These are phyloP conservation scores for Latheticus oryzae DNA, from an alignment of 2,888 invertebrate genomes.

Conservation along the genomic window DNA sequence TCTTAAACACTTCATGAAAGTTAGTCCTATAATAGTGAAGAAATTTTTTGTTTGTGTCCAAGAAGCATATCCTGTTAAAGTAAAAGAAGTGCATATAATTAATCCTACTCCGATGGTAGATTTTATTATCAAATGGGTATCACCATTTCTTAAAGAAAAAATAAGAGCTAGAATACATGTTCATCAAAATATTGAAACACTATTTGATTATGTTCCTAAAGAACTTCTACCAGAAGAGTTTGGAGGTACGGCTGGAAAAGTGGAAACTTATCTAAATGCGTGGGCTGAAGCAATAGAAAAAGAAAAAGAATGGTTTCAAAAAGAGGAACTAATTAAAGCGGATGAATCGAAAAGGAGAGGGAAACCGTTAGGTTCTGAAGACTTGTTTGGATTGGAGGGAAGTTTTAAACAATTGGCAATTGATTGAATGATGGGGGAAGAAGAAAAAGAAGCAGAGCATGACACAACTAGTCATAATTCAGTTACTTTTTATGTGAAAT, in stretches of 20 bases:
- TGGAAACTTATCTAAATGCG: conserved; percentile 67
- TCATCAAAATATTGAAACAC: conserved; percentile 79
- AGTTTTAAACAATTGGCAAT: conserved; percentile 88
- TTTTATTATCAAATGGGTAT: conserved; percentile 86
- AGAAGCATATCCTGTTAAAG: conserved; percentile 89
- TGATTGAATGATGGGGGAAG: conserved; percentile 55
- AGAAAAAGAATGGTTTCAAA: conserved; percentile 83
- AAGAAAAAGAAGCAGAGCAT: background rate
- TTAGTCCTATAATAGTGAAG: conserved; percentile 84
- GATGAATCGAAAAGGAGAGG: conserved; percentile 85
- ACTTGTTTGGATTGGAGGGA: conserved; percentile 89
- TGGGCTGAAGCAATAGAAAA: conserved; percentile 84
- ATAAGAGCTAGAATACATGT: conserved; percentile 85
- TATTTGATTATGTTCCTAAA: conserved; percentile 82
- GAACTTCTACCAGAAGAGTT: conserved; percentile 86
- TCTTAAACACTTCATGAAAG: conserved; percentile 84
- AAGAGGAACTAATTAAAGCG: conserved; percentile 81
- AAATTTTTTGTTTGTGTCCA: conserved; percentile 88
- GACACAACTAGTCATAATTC: no score
- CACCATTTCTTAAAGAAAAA: conserved; percentile 89
- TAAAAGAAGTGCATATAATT: conserved; percentile 88
- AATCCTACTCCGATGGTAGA: conserved; percentile 87
- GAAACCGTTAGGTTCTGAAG: conserved; percentile 86
- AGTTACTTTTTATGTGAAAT: no score
- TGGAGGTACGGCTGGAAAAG: conserved; percentile 82